Conservation (phyloP, 2,797 vertebrate genomes). For the Kryptolebias ocellatus region DNA sequence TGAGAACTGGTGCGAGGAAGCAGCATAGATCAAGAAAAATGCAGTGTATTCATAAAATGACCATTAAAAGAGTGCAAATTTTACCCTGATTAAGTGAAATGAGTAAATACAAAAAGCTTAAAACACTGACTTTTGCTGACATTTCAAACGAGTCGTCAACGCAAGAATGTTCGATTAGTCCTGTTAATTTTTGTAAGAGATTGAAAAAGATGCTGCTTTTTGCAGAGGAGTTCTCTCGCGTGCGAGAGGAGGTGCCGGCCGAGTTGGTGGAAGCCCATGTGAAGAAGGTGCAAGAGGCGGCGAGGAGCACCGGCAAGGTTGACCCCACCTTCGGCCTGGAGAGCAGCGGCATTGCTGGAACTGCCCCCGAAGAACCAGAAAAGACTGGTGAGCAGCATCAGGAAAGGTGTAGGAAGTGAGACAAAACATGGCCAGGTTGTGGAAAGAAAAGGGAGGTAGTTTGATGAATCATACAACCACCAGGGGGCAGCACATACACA, state of each 20-base stretch:
- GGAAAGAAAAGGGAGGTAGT: neutral
- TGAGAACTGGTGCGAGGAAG: slow-evolving; percentile 56
- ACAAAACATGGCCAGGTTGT: neutral
- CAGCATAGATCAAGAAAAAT: neutral
- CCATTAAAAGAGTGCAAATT: too few relatives aligned
- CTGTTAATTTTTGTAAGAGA: neutral
- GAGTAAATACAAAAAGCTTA: too few relatives aligned
- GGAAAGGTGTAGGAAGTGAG: neutral
- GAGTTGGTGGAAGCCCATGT: slow-evolving; percentile 98
- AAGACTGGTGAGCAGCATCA: slow-evolving; percentile 83
- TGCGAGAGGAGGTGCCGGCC: slow-evolving; percentile 94
- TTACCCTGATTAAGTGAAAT: too few relatives aligned
- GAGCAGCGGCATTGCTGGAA: slow-evolving; percentile 96
- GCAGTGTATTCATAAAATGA: too few relatives aligned
- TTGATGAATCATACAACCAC: slow-evolving; percentile 22
- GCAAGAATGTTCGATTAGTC: neutral
- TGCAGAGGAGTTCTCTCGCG: slow-evolving; percentile 97
- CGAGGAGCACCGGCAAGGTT: slow-evolving; percentile 91
- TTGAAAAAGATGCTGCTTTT: neutral
- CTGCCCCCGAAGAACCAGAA: slow-evolving; percentile 92
- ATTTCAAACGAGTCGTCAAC: neutral
- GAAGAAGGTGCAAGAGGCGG: slow-evolving; percentile 96
- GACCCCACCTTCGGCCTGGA: slow-evolving; percentile 92
- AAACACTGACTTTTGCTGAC: too few relatives aligned
- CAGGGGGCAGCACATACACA: slow-evolving; percentile 49